A percentile compares a stretch with the other conserved stretches of the same genome.
phyloP scores from a whole-genome alignment of 2,797 vertebrate genomes.

The Arctocebus calabarensis region DNA sequence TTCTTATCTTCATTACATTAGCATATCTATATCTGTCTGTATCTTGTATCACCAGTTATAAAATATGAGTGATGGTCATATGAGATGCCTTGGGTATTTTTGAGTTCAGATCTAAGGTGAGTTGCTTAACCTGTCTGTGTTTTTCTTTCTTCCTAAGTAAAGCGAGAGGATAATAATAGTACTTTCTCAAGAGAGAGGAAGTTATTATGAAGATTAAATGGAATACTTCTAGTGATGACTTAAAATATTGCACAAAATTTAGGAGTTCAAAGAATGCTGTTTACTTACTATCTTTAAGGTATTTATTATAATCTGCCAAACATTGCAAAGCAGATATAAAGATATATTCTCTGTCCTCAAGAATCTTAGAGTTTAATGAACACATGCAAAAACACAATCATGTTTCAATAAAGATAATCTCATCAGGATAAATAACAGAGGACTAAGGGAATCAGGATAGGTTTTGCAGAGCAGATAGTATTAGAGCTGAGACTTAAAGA shows the following conservation, averaged over 20 bases:
- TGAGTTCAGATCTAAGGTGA: background rate
- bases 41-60: background rate
- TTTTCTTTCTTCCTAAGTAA: background rate
- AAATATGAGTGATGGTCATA: background rate
- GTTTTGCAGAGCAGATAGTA: background rate
- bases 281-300: background rate
- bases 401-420: background rate
- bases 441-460: background rate
- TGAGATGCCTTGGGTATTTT: background rate
- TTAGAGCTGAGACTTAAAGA: constrained; percentile 16
- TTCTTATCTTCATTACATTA: background rate
- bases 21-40: background rate
- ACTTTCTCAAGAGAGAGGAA: background rate
- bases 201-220: background rate
- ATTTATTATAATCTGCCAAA: background rate
- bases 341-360: background rate
- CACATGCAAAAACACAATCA: background rate
- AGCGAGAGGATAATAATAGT: background rate
- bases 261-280: background rate
- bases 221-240: background rate
- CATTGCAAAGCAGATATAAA: background rate
- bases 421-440: background rate
- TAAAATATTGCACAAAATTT: background rate
- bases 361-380: constrained; percentile 3
- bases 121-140: background rate